Conservation (phyloP, 1,140 invertebrate species). For the Drosophila baimaii region DNA sequence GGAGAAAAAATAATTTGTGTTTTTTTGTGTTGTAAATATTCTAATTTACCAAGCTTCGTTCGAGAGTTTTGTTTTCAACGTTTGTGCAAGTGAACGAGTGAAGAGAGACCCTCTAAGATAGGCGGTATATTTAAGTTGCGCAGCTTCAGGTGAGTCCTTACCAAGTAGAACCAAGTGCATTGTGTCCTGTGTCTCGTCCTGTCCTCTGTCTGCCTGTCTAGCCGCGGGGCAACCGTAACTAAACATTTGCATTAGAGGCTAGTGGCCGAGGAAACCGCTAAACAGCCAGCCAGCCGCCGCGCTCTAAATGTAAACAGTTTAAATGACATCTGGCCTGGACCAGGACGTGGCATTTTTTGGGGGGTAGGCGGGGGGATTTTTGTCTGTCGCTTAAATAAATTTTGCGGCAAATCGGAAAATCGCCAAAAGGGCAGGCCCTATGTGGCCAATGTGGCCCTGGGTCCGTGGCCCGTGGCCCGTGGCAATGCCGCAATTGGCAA, state of each 20-base stretch:
- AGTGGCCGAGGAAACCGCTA: conserved; percentile 64
- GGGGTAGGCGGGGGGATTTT: background rate
- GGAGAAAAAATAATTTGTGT: too few relatives aligned
- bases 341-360: too few relatives aligned
- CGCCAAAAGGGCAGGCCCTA: too few relatives aligned
- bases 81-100: too few relatives aligned
- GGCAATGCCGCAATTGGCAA: conserved; percentile 59
- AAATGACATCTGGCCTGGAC: conserved; percentile 53
- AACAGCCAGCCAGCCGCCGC: conserved; percentile 58
- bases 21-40: background rate
- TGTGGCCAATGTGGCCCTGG: background rate
- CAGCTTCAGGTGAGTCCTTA: too few relatives aligned
- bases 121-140: too few relatives aligned
- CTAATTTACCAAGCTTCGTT: too few relatives aligned
- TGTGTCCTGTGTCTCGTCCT: background rate
- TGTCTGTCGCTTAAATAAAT: conserved; percentile 68
- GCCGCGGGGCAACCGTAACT: conserved; percentile 56
- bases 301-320: conserved; percentile 65
- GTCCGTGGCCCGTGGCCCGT: background rate
- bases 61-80: background rate
- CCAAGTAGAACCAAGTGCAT: too few relatives aligned
- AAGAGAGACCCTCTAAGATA: too few relatives aligned
- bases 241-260: conserved; percentile 72
- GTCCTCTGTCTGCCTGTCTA: background rate
- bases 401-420: conserved; percentile 62